A percentile compares a stretch with the other conserved stretches of the same genome.
These are phyloP conservation scores for Tachina grossa DNA, from an alignment of 2,888 invertebrate genomes.

Conservation along the genomic window DNA sequence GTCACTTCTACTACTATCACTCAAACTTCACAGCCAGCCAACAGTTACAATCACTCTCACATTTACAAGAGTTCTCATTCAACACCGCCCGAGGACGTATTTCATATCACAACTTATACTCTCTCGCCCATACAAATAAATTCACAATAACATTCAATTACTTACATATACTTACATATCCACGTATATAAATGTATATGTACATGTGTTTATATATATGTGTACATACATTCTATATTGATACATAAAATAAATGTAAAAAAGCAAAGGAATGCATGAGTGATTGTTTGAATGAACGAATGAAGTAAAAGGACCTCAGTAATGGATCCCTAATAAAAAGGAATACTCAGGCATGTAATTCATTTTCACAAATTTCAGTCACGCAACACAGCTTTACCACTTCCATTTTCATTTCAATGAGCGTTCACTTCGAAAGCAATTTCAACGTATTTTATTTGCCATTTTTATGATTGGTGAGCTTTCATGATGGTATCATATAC, in stretches of 20 bases:
- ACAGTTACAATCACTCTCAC: slow-evolving; percentile 12
- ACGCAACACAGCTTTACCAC: slow-evolving; percentile 65
- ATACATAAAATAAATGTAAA: slow-evolving; percentile 36
- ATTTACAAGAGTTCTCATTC: slow-evolving; percentile 36
- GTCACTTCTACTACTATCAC: background rate
- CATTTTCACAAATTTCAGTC: slow-evolving; percentile 70
- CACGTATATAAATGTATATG: no score
- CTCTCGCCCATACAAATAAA: slow-evolving; percentile 16
- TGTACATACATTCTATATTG: background rate
- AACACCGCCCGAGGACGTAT: slow-evolving; percentile 13
- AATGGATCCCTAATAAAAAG: slow-evolving; percentile 62
- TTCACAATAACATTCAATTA: slow-evolving; percentile 26
- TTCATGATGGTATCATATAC: slow-evolving; percentile 39
- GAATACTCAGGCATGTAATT: slow-evolving; percentile 66
- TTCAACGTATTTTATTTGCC: slow-evolving; percentile 62
- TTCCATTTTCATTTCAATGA: slow-evolving; percentile 42
- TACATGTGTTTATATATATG: no score
- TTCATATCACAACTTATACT: slow-evolving; percentile 9
- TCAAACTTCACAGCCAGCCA: slow-evolving; percentile 8
- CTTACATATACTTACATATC: background rate
- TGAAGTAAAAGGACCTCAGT: slow-evolving; percentile 39
- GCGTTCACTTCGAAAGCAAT: slow-evolving; percentile 20
- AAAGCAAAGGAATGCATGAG: background rate
- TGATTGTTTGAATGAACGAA: background rate
- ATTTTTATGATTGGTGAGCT: slow-evolving; percentile 67